A percentile compares a stretch with the other conserved stretches of the same genome.
Evolutionary conservation across 2,113 vertebrate genomes (phyloP).

Genomic region (Coregonus clupeaformis): DNA sequence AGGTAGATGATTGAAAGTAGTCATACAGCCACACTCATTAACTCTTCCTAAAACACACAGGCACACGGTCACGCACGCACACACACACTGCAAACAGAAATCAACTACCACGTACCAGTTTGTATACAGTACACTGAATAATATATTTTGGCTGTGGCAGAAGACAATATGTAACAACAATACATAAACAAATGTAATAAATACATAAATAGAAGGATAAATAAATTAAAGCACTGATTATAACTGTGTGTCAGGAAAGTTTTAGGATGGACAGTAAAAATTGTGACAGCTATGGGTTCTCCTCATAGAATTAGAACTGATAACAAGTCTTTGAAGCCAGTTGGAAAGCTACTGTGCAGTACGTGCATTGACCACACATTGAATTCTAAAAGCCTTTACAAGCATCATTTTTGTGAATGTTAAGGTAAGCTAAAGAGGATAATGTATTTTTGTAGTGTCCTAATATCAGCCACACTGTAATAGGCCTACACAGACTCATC

Average conservation of each 20-base stretch:
- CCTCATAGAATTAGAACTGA: background rate
- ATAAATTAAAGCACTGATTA: conserved; percentile 13
- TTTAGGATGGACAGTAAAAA: background rate
- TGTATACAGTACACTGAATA: conserved; percentile 49
- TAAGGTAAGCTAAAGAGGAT: background rate
- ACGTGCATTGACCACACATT: background rate
- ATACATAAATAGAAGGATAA: conserved; percentile 44
- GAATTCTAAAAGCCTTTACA: background rate
- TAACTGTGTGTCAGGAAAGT: background rate
- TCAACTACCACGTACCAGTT: conserved; percentile 45
- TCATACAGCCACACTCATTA: conserved; percentile 2
- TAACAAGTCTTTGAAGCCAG: background rate
- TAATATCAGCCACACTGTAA: background rate
- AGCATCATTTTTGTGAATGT: background rate
- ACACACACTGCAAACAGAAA: conserved; percentile 44
- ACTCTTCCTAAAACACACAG: conserved; percentile 15
- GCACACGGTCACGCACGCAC: conserved; percentile 24
- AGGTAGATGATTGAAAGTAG: conserved; percentile 49
- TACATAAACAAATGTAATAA: conserved; percentile 30
- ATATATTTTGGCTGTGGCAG: conserved; percentile 52
- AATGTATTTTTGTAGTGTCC: background rate
- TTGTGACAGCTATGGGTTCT: background rate
- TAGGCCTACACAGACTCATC: background rate
- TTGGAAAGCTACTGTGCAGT: background rate
- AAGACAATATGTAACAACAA: conserved; percentile 24